Evolutionary conservation across 2,797 vertebrate species (phyloP), one percentile per base, ranked within the genome.

Genomic region (Threskiornis aethiopicus): DNA sequence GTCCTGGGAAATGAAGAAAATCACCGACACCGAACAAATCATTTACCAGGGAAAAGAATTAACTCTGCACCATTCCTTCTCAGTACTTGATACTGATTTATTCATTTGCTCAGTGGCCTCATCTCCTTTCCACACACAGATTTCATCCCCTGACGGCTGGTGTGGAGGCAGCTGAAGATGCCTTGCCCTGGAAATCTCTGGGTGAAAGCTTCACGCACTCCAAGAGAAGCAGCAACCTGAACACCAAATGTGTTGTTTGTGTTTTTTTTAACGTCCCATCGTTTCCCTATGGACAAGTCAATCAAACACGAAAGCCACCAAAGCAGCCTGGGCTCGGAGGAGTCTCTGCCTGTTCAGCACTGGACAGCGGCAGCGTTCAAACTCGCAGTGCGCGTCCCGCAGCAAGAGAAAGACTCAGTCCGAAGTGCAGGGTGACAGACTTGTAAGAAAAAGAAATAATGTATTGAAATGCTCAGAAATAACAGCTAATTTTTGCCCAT

Each of bases 111-210:
- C 67, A 94, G 5, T 69, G 72, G 24, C 26, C 28, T 89, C 44
- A 6, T 84, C 59, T 87, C 76, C 57, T 97, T 91, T 93, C 84
- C 86, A 76, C 69, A 80, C 87, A 41, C 87, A 94, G 97, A 94
- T 93, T 92, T 96, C 37, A 76, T 93, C 54, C 97, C 97, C 41
- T 97, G 96, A 98, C 2, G 22, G 35, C n/a, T 55, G 73, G 11
- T 58, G 26, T 0, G 0, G 77, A 77, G n/a, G 52, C 61, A 83
- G 77, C 75, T 59, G 49, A 62, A 87, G 89, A 84, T 5, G 8
- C 42, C 92, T 62, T 72, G 73, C 54, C 35, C 70, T 79, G 83
- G 77, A 76, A 70, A 89, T 13, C 54, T 69, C 73, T 54, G 87
- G 66, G 76, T 94, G 58, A 75, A 92, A 87, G 46, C 64, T 64